phyloP scores from a whole-genome alignment of 2,888 invertebrate genomes.

The Halictus quadricinctus region DNA sequence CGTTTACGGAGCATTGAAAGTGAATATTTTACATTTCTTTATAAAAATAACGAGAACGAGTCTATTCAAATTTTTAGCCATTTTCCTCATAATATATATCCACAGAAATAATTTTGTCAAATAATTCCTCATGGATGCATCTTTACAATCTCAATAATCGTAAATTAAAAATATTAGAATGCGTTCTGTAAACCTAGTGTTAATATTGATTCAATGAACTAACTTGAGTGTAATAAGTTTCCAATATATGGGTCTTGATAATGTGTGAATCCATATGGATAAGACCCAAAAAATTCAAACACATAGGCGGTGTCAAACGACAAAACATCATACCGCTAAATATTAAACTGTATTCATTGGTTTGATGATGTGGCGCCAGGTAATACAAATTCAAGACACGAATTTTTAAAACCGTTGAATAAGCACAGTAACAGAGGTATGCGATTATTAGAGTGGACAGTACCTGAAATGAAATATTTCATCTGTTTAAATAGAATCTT shows the following conservation, averaged over 20 bases:
- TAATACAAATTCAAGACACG: slow-evolving; percentile 98
- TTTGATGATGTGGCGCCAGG: slow-evolving; percentile 98
- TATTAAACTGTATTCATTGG: slow-evolving; percentile 98
- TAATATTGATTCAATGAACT: slow-evolving; percentile 66
- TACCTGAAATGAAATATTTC: slow-evolving; percentile 85
- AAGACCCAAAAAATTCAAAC: slow-evolving; percentile 98
- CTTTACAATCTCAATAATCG: no score
- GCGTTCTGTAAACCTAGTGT: background rate
- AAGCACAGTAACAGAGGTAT: slow-evolving; percentile 98
- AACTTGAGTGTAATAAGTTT: slow-evolving; percentile 98
- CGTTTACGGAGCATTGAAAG: background rate
- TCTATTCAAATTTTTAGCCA: no score
- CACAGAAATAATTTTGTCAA: no score
- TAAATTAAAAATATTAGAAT: background rate
- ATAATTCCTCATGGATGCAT: no score
- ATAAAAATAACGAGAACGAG: background rate
- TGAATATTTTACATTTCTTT: background rate
- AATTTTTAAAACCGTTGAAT: slow-evolving; percentile 98
- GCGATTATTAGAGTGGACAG: slow-evolving; percentile 95
- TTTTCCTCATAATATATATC: no score
- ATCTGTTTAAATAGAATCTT: background rate
- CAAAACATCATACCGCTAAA: slow-evolving; percentile 99
- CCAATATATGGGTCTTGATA: slow-evolving; percentile 90
- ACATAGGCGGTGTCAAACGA: slow-evolving; percentile 98
- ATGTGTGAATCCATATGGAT: slow-evolving; percentile 99